Conservation (phyloP, 30 jellyfish, hydroid and myxozoan genomes). For the Pseudorhiza aurosa region DNA sequence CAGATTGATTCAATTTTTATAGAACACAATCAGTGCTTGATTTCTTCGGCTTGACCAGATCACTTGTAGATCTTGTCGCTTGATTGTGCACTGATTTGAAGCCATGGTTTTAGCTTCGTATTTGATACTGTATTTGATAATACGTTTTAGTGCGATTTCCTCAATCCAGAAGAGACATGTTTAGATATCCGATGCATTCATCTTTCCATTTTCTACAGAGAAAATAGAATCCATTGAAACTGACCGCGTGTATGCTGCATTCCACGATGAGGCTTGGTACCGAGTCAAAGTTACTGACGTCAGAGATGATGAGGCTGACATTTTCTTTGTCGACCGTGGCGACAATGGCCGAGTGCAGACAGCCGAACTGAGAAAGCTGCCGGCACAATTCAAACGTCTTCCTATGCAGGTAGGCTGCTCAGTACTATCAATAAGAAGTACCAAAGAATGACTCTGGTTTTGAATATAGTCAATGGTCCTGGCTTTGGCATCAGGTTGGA, state of each 20-base stretch:
- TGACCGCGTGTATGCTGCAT: slow-evolving; percentile 77
- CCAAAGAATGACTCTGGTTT: no score
- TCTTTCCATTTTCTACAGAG: neutral
- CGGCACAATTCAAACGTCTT: slow-evolving; percentile 46
- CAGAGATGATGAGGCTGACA: slow-evolving; percentile 50
- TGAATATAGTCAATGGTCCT: no score
- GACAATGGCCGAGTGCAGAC: slow-evolving; percentile 37
- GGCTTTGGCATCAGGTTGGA: no score
- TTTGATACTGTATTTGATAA: neutral
- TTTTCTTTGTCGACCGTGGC: slow-evolving; percentile 81
- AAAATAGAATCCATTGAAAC: slow-evolving; percentile 8
- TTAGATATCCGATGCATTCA: neutral
- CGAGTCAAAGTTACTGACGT: slow-evolving; percentile 68
- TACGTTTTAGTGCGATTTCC: neutral
- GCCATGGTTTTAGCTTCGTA: neutral
- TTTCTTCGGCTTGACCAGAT: no score
- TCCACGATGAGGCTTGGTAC: slow-evolving; percentile 72
- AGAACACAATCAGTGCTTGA: no score
- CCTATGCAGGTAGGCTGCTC: slow-evolving; percentile 88
- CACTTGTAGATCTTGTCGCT: no score
- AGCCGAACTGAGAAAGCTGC: slow-evolving; percentile 67
- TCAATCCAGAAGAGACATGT: neutral
- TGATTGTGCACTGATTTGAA: no score
- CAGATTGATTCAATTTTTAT: no score
- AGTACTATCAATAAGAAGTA: no score